Percentiles rank a stretch among this genome's conserved stretches.
These are phyloP conservation scores for Liopterus haemorrhoidalis DNA, from an alignment of 2,888 invertebrate genomes.

Conservation along the genomic window DNA sequence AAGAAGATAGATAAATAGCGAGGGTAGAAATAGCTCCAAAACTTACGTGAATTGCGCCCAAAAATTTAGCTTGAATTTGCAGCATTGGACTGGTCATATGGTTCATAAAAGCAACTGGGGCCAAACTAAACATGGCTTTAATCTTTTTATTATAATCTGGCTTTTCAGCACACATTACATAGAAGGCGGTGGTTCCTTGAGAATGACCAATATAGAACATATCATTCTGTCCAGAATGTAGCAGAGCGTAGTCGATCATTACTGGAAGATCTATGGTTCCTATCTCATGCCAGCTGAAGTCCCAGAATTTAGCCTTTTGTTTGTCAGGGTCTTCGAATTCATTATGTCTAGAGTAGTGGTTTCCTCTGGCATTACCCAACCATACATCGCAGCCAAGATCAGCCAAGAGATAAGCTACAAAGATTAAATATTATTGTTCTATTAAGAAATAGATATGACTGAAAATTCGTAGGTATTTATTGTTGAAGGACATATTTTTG, in stretches of 20 bases:
- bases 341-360: constrained; percentile 51
- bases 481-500: too few relatives aligned
- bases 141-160: constrained; percentile 53
- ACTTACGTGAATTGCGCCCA: too few relatives aligned
- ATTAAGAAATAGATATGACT: too few relatives aligned
- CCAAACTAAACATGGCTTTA: constrained; percentile 49
- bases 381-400: constrained; percentile 46
- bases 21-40: too few relatives aligned
- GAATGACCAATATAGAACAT: constrained; percentile 57
- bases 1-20: too few relatives aligned
- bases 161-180: constrained; percentile 49
- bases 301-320: constrained; percentile 18
- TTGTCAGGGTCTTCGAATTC: constrained; percentile 12
- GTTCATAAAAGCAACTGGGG: constrained; percentile 52
- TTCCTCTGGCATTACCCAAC: constrained; percentile 57
- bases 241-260: constrained; percentile 47
- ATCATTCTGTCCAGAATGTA: constrained; percentile 43
- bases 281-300: constrained; percentile 53
- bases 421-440: too few relatives aligned
- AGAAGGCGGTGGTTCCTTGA: constrained; percentile 55
- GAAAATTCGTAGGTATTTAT: too few relatives aligned
- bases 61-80: too few relatives aligned
- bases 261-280: constrained; percentile 51
- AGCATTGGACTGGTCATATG: constrained; percentile 47
- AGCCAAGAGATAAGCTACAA: constrained; percentile 44